phyloP scores from a whole-genome alignment of 2,113 vertebrate genomes.

The Corythornis vintsioides region DNA sequence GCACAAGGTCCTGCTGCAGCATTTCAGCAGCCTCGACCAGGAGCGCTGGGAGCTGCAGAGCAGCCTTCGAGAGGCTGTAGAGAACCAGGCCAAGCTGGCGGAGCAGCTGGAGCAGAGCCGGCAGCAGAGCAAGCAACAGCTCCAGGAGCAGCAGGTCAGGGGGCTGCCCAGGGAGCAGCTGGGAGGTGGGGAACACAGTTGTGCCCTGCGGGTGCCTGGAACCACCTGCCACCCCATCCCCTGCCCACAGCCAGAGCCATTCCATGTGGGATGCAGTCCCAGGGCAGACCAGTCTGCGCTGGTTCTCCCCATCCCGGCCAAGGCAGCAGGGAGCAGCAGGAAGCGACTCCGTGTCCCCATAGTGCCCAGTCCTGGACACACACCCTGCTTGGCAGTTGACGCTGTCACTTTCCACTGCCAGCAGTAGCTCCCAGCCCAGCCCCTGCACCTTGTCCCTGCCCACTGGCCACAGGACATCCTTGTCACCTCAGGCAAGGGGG shows the following conservation, averaged over 20 bases:
- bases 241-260: not conserved
- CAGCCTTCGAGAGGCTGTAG: constrained; percentile 77
- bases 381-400: too few relatives aligned
- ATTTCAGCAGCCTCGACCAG: constrained; percentile 81
- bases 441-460: not conserved
- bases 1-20: constrained; percentile 83
- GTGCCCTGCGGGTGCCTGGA: not conserved
- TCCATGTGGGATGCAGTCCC: not conserved
- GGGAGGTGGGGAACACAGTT: not conserved
- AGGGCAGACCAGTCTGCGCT: not conserved
- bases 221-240: accelerated
- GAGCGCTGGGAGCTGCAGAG: constrained; percentile 83
- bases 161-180: not conserved
- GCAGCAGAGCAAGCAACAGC: constrained; percentile 64
- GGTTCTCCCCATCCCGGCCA: too few relatives aligned
- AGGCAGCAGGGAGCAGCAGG: too few relatives aligned
- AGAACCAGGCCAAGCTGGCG: constrained; percentile 27
- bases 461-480: not conserved
- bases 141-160: constrained; percentile 81
- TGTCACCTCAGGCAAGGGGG: not conserved
- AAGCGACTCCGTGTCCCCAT: not conserved
- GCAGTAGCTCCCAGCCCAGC: too few relatives aligned
- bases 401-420: too few relatives aligned
- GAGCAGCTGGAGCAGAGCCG: constrained; percentile 67
- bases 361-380: accelerated